phyloP scores from a whole-genome alignment of 1,140 invertebrate species.

The Philopotamus ludificatus region DNA sequence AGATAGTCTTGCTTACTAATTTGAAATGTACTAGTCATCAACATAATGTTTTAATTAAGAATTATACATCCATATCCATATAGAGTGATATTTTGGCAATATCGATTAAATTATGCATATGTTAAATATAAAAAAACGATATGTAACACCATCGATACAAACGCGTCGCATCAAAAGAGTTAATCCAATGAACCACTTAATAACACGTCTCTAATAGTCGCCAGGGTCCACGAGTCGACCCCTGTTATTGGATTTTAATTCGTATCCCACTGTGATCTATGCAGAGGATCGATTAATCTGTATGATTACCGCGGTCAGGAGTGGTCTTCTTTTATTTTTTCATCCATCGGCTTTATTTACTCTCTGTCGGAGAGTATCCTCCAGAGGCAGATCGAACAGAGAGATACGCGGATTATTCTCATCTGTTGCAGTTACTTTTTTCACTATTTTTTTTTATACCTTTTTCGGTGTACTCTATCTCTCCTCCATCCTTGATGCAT shows the following conservation, averaged over 20 bases:
- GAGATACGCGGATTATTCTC: slow-evolving; percentile 10
- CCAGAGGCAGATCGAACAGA: background rate
- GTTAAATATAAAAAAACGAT: too few relatives aligned
- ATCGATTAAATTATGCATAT: too few relatives aligned
- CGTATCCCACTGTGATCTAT: background rate
- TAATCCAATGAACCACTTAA: slow-evolving; percentile 8
- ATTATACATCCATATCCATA: too few relatives aligned
- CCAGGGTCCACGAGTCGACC: background rate
- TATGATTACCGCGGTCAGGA: background rate
- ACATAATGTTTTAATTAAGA: too few relatives aligned
- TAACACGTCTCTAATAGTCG: background rate
- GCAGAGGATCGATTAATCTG: background rate
- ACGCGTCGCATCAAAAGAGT: too few relatives aligned
- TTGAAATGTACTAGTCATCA: too few relatives aligned
- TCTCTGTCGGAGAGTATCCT: background rate
- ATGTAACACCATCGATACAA: too few relatives aligned
- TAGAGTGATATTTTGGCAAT: too few relatives aligned
- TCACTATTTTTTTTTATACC: background rate
- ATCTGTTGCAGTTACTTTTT: background rate
- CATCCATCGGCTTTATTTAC: background rate
- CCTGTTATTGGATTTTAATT: background rate
- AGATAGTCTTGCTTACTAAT: too few relatives aligned
- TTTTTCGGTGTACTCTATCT: background rate
- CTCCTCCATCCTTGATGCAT: slow-evolving; percentile 3
- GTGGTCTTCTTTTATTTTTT: background rate